A percentile compares a stretch with the other conserved stretches of the same genome.
phyloP scores from a whole-genome alignment of 92 coral and sea anemone genomes.

The Micromussa lordhowensis region DNA sequence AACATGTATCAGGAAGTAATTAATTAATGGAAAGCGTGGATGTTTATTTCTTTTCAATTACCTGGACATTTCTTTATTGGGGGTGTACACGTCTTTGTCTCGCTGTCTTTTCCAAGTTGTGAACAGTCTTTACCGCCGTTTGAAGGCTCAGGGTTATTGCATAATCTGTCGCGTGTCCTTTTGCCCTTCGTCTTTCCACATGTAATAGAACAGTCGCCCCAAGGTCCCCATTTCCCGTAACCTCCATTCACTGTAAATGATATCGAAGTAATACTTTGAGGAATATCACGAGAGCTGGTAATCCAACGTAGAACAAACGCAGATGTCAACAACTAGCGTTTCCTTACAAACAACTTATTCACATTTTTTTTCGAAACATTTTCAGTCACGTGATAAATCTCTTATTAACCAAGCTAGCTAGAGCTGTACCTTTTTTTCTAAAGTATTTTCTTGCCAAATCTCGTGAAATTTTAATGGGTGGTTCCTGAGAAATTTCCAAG shows the following conservation, averaged over 20 bases:
- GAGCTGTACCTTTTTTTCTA: too few relatives aligned
- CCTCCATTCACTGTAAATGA: neutral
- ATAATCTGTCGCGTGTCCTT: constrained; percentile 11
- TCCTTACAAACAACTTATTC: too few relatives aligned
- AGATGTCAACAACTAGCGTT: too few relatives aligned
- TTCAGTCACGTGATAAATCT: too few relatives aligned
- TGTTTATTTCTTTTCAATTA: neutral
- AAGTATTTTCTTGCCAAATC: too few relatives aligned
- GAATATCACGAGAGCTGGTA: neutral
- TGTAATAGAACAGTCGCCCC: constrained; percentile 24
- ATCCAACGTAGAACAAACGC: too few relatives aligned
- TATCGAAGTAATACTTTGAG: neutral
- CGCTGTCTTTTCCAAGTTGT: constrained; percentile 8
- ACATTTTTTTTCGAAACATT: too few relatives aligned
- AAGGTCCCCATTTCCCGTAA: constrained; percentile 23
- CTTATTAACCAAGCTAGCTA: too few relatives aligned
- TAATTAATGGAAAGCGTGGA: neutral
- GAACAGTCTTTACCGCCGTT: constrained; percentile 48
- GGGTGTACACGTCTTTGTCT: neutral
- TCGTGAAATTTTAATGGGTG: too few relatives aligned
- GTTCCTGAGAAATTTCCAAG: too few relatives aligned
- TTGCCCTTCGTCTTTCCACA: constrained; percentile 18
- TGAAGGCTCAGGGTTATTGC: constrained; percentile 22
- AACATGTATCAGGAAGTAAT: too few relatives aligned
- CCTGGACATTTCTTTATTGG: constrained; percentile 22